These are phyloP conservation scores for Spilosoma lubricipeda DNA, from an alignment of 2,888 invertebrate species.

Conservation along the genomic window DNA sequence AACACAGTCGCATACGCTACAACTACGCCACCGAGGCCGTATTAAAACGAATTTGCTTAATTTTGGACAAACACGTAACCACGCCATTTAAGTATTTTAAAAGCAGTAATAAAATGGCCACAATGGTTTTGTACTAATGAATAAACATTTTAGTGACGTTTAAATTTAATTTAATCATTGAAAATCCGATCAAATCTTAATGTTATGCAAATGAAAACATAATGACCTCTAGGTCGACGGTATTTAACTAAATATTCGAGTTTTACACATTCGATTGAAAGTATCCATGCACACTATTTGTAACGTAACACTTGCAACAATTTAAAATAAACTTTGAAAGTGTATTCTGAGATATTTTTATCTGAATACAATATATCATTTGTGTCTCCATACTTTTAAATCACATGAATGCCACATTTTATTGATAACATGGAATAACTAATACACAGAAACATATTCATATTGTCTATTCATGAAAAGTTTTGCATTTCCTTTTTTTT, in stretches of 20 bases:
- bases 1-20: no score
- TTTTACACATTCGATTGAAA: not conserved
- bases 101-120: not conserved
- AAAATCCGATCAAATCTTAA: constrained; percentile 33
- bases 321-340: no score
- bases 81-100: not conserved
- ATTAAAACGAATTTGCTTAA: not conserved
- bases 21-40: no score
- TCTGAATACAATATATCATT: no score
- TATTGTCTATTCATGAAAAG: no score
- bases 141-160: not conserved
- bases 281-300: not conserved
- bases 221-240: constrained; percentile 36
- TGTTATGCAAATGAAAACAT: constrained; percentile 31
- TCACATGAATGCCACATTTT: no score
- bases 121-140: not conserved
- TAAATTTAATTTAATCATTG: not conserved
- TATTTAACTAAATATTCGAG: constrained; percentile 16
- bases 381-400: no score
- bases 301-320: not conserved
- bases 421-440: no score
- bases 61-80: not conserved
- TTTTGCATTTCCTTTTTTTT: no score
- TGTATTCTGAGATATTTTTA: no score
- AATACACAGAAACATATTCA: no score